Evolutionary conservation across 53 echinoderm and acorn worm species (phyloP).

Genomic region (Echinarachnius parma): DNA sequence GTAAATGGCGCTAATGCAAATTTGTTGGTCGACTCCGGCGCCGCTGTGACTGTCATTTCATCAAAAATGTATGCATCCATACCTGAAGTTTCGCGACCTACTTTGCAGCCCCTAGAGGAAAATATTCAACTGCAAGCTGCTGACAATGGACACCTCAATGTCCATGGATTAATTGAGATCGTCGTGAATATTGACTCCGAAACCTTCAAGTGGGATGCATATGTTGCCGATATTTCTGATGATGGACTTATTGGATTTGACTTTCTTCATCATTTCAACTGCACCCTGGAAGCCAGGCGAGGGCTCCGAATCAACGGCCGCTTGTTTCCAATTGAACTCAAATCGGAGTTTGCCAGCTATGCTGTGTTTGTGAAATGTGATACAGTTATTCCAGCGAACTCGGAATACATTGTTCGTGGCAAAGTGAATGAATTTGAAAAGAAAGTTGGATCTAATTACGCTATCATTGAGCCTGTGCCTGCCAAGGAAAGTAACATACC

Average conservation of each 20-base stretch:
- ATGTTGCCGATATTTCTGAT: constrained; percentile 28
- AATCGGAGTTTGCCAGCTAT: not conserved
- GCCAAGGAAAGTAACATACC: not conserved
- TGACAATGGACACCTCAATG: constrained; percentile 3
- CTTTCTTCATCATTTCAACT: constrained; percentile 28
- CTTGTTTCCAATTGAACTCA: constrained; percentile 17
- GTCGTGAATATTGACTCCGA: constrained; percentile 7
- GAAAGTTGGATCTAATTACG: not conserved
- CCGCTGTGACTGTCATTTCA: constrained; percentile 30
- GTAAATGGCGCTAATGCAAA: not conserved
- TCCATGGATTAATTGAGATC: constrained; percentile 17
- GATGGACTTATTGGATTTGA: constrained; percentile 28
- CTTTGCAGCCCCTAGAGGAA: constrained; percentile 2
- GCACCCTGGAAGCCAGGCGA: constrained; percentile 23
- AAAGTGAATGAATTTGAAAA: not conserved
- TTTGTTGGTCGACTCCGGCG: constrained; percentile 39
- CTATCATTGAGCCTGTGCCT: constrained; percentile 17
- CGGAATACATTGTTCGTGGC: constrained; percentile 30
- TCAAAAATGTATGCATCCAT: constrained; percentile 9
- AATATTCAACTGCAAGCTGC: constrained; percentile 17
- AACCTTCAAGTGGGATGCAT: constrained; percentile 15
- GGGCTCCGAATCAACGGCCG: constrained; percentile 8
- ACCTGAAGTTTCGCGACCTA: constrained; percentile 2
- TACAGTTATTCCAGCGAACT: constrained; percentile 24
- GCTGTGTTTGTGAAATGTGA: constrained; percentile 16